These are phyloP conservation scores for Microcebus ravelobensis DNA, from an alignment of 2,113 vertebrate genomes.

Conservation along the genomic window DNA sequence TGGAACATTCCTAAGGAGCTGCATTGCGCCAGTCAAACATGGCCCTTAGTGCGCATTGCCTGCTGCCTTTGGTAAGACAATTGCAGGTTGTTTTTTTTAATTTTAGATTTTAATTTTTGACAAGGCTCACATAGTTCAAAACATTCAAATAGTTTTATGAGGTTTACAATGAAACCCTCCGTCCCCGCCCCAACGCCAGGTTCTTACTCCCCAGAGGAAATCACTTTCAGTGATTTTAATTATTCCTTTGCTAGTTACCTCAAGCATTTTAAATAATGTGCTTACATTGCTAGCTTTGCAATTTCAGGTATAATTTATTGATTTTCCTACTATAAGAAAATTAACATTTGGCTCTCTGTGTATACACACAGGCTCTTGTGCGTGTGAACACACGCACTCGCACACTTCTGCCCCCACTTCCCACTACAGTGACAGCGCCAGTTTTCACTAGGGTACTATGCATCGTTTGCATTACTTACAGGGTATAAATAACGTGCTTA, in stretches of 20 bases:
- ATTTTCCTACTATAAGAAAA: background rate
- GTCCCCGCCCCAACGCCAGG: background rate
- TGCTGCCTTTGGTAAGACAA: background rate
- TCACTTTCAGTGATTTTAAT: conserved; percentile 20
- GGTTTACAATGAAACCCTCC: background rate
- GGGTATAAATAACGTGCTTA: background rate
- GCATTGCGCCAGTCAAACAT: background rate
- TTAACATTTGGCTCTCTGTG: background rate
- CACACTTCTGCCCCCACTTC: background rate
- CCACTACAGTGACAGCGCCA: background rate
- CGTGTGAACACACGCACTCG: background rate
- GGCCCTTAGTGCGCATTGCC: background rate
- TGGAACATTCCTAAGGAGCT: background rate
- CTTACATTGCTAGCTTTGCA: background rate
- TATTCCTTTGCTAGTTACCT: conserved; percentile 21
- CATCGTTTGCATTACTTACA: background rate
- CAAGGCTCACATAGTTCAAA: background rate
- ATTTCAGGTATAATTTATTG: background rate
- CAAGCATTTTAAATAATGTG: conserved; percentile 35
- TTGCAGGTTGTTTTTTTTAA: background rate
- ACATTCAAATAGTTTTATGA: background rate
- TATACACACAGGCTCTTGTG: too few species aligned
- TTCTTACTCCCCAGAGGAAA: background rate
- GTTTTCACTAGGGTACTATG: background rate
- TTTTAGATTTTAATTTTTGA: background rate